Base-by-base conservation (phyloP, 64 coral and sea anemone genomes). In the Exaiptasia diaphana region DNA sequence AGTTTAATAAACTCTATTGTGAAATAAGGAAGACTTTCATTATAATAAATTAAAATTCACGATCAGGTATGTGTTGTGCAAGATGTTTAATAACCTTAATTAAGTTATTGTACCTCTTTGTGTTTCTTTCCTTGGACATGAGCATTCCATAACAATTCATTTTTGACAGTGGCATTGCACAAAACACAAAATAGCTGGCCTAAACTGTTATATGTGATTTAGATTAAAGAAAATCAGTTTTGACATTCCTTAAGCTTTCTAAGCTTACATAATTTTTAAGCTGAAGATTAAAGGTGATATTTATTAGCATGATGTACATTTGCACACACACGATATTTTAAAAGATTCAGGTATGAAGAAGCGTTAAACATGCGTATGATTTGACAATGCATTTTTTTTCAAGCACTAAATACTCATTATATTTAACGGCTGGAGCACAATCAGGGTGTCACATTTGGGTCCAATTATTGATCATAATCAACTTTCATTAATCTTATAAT, bases 101-200 rank as follows among this genome's bases (percentile, higher is more conserved):
- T n/a, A n/a, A n/a, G n/a, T n/a, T n/a, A n/a, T n/a, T n/a, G n/a
- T 78, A 99, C 95, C 80, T 99, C 89, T 99, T 88, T 93, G 50
- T 99, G 95, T 39, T 99, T 99, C 75, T 76, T 92, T 11, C 95
- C 86, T 49, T 88, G 95, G 14, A 93, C 39, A 32, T 99, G 95
- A 52, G 95, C 90, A 55, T 84, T 67, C 95, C 95, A 99, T 18
- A 93, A 40, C 29, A 99, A 76, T 41, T 88, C 95, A 54, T 34
- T 93, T 48, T 99, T 99, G 1, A 99, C 53, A 60, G 75, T 32
- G 52, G 76, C 77, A 83, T 99, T 89, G 38, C 95, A 99, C 22
- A 99, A 72, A 18, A 99, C 95, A 71, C 95, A 99, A 44, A 76
- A 93, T 4, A 93, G 68, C 48, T 99, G 95, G 2, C 90, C 95